A percentile compares a stretch with the other conserved stretches of the same genome.
These are phyloP conservation scores for Gila orcuttii DNA, from an alignment of 2,113 vertebrate genomes.

Conservation along the genomic window DNA sequence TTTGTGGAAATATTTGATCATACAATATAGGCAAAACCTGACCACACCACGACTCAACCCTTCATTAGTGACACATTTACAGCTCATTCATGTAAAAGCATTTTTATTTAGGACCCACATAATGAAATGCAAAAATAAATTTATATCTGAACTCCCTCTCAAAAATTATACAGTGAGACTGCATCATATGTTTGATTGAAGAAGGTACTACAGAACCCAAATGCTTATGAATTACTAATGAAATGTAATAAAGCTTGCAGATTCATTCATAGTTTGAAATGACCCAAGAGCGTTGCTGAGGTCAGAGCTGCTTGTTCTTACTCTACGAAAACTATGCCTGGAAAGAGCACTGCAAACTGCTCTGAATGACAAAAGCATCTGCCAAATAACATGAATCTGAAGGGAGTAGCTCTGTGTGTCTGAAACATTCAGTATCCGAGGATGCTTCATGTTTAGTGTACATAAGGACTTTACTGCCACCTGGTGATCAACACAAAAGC, in stretches of 20 bases:
- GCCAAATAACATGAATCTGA: neutral
- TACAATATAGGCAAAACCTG: no score
- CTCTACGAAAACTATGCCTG: neutral
- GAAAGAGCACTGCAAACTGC: no score
- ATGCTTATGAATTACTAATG: constrained; percentile 3
- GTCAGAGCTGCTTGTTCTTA: neutral
- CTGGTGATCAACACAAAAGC: neutral
- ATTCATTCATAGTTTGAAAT: neutral
- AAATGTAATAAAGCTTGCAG: neutral
- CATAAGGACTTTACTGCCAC: neutral
- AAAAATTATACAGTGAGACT: neutral
- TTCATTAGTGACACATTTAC: no score
- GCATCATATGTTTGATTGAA: neutral
- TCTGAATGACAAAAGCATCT: neutral
- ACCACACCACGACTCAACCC: no score
- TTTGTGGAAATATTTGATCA: no score
- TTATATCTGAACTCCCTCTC: neutral
- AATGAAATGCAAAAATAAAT: neutral
- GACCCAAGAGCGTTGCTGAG: neutral
- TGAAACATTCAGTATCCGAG: neutral
- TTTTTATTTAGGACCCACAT: no score
- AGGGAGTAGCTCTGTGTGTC: neutral
- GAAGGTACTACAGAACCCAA: neutral
- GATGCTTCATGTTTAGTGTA: neutral
- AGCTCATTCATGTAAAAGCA: no score